These are phyloP conservation scores for Agelastica alni DNA, from an alignment of 2,888 invertebrate genomes.

Conservation along the genomic window DNA sequence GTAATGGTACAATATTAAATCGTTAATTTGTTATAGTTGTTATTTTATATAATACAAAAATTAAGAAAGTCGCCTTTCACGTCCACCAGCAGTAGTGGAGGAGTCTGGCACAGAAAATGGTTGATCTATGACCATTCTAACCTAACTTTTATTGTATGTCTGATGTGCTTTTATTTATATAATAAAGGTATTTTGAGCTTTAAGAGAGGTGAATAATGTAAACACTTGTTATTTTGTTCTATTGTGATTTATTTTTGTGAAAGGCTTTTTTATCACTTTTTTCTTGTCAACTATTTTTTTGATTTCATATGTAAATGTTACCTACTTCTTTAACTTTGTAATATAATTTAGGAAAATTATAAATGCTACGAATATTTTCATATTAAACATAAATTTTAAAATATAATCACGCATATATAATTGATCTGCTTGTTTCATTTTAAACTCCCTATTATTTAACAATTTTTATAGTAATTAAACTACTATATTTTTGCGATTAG, in stretches of 20 bases:
- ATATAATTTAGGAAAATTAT: constrained; percentile 55
- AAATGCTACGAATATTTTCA: constrained; percentile 57
- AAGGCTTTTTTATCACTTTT: constrained; percentile 51
- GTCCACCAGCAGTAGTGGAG: constrained; percentile 37
- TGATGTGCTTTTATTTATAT: constrained; percentile 55
- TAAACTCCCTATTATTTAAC: background rate
- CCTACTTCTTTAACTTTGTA: constrained; percentile 53
- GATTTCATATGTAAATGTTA: constrained; percentile 51
- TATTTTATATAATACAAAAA: constrained; percentile 53
- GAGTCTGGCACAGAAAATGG: constrained; percentile 53
- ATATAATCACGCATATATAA: constrained; percentile 56
- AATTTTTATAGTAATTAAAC: no score
- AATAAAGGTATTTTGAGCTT: constrained; percentile 55
- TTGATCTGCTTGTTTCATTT: constrained; percentile 11
- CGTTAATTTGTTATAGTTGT: constrained; percentile 57
- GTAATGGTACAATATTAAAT: constrained; percentile 56
- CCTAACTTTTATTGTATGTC: constrained; percentile 52
- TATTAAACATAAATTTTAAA: constrained; percentile 56
- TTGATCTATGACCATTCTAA: constrained; percentile 46
- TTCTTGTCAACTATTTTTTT: constrained; percentile 46
- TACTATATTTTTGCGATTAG: no score
- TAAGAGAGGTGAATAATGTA: constrained; percentile 54
- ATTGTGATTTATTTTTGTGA: constrained; percentile 52
- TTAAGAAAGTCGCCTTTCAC: constrained; percentile 38
- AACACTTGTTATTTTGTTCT: constrained; percentile 52